phyloP scores from a whole-genome alignment of 2,888 invertebrate genomes.

The Gymnocheta viridis region DNA sequence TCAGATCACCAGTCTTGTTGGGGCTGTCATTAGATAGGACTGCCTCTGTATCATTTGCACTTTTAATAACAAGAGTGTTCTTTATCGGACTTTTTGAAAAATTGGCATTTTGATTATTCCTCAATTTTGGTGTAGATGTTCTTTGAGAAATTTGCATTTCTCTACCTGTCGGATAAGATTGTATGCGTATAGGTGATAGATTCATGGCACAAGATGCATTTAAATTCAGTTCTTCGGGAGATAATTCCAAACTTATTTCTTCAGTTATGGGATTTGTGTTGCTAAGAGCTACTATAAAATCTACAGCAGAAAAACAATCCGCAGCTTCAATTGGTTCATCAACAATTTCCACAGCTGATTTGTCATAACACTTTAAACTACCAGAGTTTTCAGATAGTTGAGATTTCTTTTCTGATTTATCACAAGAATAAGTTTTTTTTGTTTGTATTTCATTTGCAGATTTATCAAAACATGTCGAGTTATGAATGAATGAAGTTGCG shows the following conservation, averaged over 20 bases:
- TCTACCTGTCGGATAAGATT: neutral
- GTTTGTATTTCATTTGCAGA: conserved; percentile 22
- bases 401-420: neutral
- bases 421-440: neutral
- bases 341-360: conserved; percentile 60
- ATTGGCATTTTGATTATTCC: neutral
- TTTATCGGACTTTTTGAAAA: neutral
- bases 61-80: conserved; percentile 45
- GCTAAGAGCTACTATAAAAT: conserved; percentile 76
- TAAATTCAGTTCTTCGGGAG: conserved; percentile 76
- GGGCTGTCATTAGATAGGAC: conserved; percentile 10
- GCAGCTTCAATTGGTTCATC: conserved; percentile 49
- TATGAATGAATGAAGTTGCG: neutral
- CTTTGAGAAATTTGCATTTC: neutral
- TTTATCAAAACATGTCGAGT: neutral
- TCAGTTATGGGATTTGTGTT: conserved; percentile 68
- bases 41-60: conserved; percentile 35
- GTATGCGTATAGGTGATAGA: conserved; percentile 56
- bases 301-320: conserved; percentile 75
- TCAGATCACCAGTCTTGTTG: neutral
- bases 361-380: neutral
- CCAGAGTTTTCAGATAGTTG: neutral
- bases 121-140: neutral
- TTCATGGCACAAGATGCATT: conserved; percentile 74
- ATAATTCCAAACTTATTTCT: conserved; percentile 72